Conservation (phyloP, 2,113 vertebrate genomes). For the Vanacampus margaritifer region DNA sequence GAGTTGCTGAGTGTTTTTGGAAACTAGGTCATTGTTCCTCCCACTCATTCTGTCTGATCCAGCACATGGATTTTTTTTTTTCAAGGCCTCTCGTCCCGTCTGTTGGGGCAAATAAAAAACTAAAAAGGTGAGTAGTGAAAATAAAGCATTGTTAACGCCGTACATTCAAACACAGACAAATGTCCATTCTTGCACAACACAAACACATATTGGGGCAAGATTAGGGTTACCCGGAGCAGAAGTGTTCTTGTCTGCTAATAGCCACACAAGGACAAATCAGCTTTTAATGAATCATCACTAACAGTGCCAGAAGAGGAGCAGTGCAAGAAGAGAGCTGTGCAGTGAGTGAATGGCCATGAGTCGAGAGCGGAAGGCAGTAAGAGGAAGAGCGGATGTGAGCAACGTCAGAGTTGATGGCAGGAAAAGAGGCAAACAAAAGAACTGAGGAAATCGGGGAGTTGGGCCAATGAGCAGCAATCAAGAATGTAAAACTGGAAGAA, state of each 20-base stretch:
- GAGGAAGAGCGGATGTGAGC: conserved; percentile 26
- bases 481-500: conserved; percentile 5
- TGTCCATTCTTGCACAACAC: background rate
- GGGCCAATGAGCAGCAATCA: background rate
- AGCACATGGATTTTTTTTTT: conserved; percentile 39
- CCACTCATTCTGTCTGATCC: conserved; percentile 69
- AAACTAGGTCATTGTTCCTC: conserved; percentile 72
- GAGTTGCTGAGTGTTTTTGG: conserved; percentile 58
- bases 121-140: conserved; percentile 32
- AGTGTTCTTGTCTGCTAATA: conserved; percentile 33
- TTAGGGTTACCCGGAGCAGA: conserved; percentile 35
- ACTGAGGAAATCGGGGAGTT: conserved; percentile 8
- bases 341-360: conserved; percentile 8
- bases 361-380: conserved; percentile 13
- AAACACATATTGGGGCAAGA: conserved; percentile 28
- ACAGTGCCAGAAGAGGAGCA: conserved; percentile 49
- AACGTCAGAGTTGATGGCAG: conserved; percentile 12
- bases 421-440: background rate
- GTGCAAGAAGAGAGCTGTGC: conserved; percentile 3
- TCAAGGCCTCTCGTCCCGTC: conserved; percentile 38
- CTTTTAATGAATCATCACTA: conserved; percentile 61
- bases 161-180: conserved; percentile 17
- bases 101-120: conserved; percentile 2
- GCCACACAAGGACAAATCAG: conserved; percentile 45
- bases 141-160: conserved; percentile 38